Evolutionary conservation across 2,113 vertebrate species (phyloP).

Genomic region (Oxyruncus cristatus): DNA sequence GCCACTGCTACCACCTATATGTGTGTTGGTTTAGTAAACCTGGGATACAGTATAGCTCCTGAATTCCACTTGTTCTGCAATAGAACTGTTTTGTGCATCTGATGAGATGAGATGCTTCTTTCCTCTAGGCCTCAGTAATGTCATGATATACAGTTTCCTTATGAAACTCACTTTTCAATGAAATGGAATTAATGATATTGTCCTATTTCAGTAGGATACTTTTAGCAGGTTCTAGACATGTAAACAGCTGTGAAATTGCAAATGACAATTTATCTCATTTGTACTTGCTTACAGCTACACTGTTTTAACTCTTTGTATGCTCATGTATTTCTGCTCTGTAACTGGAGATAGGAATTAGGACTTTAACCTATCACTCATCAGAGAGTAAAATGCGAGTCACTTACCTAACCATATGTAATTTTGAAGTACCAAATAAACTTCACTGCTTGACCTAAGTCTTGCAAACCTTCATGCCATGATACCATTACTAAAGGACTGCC

Average conservation of each 20-base stretch:
- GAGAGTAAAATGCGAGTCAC: not conserved
- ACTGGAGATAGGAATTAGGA: not conserved
- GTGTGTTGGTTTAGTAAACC: not conserved
- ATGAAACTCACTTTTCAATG: slow-evolving; percentile 5
- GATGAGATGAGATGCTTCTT: not conserved
- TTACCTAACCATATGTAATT: not conserved
- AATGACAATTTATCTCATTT: slow-evolving; percentile 11
- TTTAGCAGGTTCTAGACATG: not conserved
- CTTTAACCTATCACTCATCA: not conserved
- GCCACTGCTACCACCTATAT: not conserved
- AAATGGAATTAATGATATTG: slow-evolving; percentile 10
- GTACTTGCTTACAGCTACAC: not conserved
- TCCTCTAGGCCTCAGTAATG: not conserved
- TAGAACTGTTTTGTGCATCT: not conserved
- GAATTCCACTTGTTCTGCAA: not conserved
- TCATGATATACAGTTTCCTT: not conserved
- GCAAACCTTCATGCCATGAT: not conserved
- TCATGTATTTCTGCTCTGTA: not conserved
- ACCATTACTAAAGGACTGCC: not conserved
- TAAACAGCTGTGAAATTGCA: slow-evolving; percentile 13
- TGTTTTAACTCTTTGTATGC: not conserved
- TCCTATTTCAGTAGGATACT: not conserved
- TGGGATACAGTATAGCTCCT: not conserved
- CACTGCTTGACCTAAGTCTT: not conserved
- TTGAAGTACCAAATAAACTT: not conserved